phyloP scores from a whole-genome alignment of 92 coral and sea anemone species.

The Epizoanthus rinbou region DNA sequence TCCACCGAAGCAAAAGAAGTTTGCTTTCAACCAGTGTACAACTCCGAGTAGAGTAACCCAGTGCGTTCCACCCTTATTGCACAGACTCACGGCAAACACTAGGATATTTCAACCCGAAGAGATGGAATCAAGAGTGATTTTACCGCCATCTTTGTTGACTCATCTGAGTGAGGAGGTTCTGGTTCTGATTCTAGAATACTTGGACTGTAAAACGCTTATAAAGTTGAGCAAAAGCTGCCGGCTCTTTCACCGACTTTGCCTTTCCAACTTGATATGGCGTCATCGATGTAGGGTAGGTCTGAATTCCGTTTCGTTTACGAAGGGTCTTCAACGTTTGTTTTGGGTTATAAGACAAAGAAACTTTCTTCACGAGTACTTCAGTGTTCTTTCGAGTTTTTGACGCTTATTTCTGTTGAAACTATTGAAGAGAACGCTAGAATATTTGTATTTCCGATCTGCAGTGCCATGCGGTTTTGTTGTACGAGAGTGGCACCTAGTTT shows the following conservation, averaged over 20 bases:
- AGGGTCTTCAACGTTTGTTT: slow-evolving; percentile 28
- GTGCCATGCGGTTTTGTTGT: slow-evolving; percentile 39
- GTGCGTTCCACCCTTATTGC: slow-evolving; percentile 78
- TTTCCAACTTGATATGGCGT: slow-evolving; percentile 99
- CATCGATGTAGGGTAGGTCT: slow-evolving; percentile 99
- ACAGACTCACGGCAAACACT: slow-evolving; percentile 87
- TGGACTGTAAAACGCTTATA: slow-evolving; percentile 98
- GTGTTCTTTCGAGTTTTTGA: not conserved
- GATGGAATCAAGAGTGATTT: slow-evolving; percentile 87
- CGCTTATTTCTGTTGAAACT: slow-evolving; percentile 5
- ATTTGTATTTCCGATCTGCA: slow-evolving; percentile 37
- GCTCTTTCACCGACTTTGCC: slow-evolving; percentile 97
- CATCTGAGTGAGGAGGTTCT: slow-evolving; percentile 99
- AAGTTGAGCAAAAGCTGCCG: slow-evolving; percentile 97
- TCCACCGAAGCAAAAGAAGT: slow-evolving; percentile 86
- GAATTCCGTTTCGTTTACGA: slow-evolving; percentile 51
- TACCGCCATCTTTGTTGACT: slow-evolving; percentile 90
- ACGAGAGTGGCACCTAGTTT: slow-evolving; percentile 8
- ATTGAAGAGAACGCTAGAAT: slow-evolving; percentile 19
- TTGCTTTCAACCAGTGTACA: slow-evolving; percentile 60
- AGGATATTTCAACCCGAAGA: slow-evolving; percentile 96
- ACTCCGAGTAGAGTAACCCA: slow-evolving; percentile 60
- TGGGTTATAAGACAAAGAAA: slow-evolving; percentile 17
- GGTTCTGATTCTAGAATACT: slow-evolving; percentile 96
- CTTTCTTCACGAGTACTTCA: slow-evolving; percentile 18